Evolutionary conservation across 2,888 invertebrate genomes (phyloP), one percentile per base, ranked within the genome.

Genomic region (Nomada hirtipes): DNA sequence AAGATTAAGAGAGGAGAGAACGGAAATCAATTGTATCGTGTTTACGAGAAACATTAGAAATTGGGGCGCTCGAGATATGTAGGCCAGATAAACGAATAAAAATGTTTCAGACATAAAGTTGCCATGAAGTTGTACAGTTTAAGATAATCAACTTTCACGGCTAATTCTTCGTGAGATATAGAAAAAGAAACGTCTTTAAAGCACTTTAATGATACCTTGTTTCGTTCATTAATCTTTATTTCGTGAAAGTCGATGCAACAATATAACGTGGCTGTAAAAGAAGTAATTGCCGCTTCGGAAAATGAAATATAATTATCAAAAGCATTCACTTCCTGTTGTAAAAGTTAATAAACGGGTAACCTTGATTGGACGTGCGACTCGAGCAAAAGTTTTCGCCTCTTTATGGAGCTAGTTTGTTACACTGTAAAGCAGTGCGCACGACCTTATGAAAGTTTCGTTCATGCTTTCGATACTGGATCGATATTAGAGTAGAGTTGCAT

Each of bases 381-480:
- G 3, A 23, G 29, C 2, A 50, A 57, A 79, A 79, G 63, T 63
- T 79, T 59, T 57, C 29, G 36, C 26, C 72, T 57, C 26, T 80
- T 71, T 61, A 15, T 53, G 15, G 23, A 20, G n/a, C 53, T 53
- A 0, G 36, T n/a, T 70, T 47, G 65, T 67, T 79, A 55, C 71
- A 47, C 59, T 15, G 36, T 42, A 23, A 55, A 52, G 61, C 50
- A 42, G 67, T n/a, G n/a, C 42, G 23, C 20, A 42, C 18, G 67
- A 76, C 76, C 29, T 82, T 72, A 72, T 4, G 69, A 72, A 82
- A 82, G 68, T 81, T 81, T 71, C 57, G 44, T 29, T n/a, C 44
- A 11, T 44, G 47, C 53, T 53, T 61, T 59, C 74, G 81, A 63
- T 60, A 47, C 15, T 18, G 65, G 72, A 82, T 82, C 82, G 82